Evolutionary conservation across 2,113 vertebrate species (phyloP).

Genomic region (Sapajus apella): DNA sequence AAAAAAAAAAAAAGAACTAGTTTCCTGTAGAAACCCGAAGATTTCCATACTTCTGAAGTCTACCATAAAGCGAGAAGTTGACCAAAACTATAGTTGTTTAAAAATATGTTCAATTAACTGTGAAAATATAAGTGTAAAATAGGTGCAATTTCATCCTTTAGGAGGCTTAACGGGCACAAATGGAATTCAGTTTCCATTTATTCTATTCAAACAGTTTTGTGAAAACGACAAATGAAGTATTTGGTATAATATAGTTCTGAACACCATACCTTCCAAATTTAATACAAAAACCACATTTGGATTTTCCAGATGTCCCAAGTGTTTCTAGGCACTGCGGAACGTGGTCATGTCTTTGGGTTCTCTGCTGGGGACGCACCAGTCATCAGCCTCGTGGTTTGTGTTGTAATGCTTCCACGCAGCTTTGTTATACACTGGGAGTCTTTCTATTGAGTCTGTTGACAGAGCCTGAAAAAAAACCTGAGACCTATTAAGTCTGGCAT

Average conservation of each 20-base stretch:
- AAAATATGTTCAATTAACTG: slow-evolving; percentile 59
- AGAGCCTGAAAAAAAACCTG: slow-evolving; percentile 87
- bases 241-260: slow-evolving; percentile 56
- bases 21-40: slow-evolving; percentile 63
- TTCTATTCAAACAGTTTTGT: slow-evolving; percentile 53
- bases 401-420: slow-evolving; percentile 98
- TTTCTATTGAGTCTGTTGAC: slow-evolving; percentile 96
- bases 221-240: slow-evolving; percentile 19
- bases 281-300: not conserved
- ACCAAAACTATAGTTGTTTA: slow-evolving; percentile 44
- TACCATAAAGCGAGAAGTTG: slow-evolving; percentile 58
- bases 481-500: not conserved
- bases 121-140: slow-evolving; percentile 50
- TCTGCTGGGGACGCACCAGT: slow-evolving; percentile 97
- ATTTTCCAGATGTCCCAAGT: not conserved
- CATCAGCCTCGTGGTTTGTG: slow-evolving; percentile 93
- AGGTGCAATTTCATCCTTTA: slow-evolving; percentile 48
- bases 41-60: slow-evolving; percentile 52
- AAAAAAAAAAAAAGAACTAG: not conserved
- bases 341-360: slow-evolving; percentile 98
- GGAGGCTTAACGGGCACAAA: slow-evolving; percentile 52
- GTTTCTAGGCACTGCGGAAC: slow-evolving; percentile 91
- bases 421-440: slow-evolving; percentile 97
- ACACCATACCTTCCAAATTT: slow-evolving; percentile 42
- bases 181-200: slow-evolving; percentile 58